Conservation (phyloP, 2,888 invertebrate species). For the Keiferia lycopersicella region DNA sequence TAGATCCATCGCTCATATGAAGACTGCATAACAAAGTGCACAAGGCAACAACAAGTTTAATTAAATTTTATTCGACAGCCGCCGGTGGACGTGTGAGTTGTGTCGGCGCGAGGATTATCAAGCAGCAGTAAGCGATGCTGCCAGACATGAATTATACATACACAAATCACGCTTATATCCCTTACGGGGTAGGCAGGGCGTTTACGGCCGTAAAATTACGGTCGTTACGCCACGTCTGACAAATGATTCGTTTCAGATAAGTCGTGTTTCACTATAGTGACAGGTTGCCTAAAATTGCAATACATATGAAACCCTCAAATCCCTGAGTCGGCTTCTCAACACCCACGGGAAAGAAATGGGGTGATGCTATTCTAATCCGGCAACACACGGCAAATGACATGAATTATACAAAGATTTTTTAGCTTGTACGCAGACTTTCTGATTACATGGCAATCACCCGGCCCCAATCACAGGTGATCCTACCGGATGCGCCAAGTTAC, state of each 20-base stretch:
- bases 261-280: too few species aligned
- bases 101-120: slow-evolving; percentile 61
- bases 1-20: not conserved
- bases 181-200: too few species aligned
- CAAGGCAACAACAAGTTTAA: slow-evolving; percentile 29
- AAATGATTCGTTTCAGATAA: too few species aligned
- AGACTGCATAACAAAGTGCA: not conserved
- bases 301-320: too few species aligned
- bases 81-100: slow-evolving; percentile 53
- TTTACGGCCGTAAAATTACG: too few species aligned
- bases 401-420: not conserved
- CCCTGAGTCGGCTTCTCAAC: too few species aligned
- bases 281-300: too few species aligned
- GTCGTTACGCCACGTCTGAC: too few species aligned
- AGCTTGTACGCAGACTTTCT: not conserved
- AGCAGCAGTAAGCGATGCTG: slow-evolving; percentile 36
- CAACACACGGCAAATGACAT: too few species aligned
- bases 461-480: not conserved
- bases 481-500: not conserved
- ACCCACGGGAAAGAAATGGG: too few species aligned
- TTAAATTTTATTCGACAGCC: slow-evolving; percentile 36
- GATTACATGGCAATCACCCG: not conserved
- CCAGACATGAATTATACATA: not conserved
- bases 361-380: too few species aligned
- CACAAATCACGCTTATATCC: too few species aligned